These are phyloP conservation scores for Rhea pennata DNA, from an alignment of 2,113 vertebrate genomes.

Conservation along the genomic window DNA sequence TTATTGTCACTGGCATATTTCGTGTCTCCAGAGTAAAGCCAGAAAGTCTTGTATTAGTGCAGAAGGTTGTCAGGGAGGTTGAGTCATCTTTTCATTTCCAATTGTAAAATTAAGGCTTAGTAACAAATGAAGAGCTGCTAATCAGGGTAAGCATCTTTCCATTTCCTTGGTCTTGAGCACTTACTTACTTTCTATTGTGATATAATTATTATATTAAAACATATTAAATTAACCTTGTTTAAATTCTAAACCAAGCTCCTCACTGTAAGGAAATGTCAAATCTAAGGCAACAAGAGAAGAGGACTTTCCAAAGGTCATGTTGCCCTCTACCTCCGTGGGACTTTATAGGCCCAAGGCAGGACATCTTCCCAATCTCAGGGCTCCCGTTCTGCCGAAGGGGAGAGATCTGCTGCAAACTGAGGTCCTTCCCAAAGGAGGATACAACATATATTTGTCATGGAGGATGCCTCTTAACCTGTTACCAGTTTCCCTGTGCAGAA, in stretches of 20 bases:
- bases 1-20: neutral
- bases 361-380: neutral
- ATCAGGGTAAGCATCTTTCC: neutral
- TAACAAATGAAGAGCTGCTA: neutral
- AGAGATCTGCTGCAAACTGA: neutral
- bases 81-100: slow-evolving; percentile 30
- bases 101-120: neutral
- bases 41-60: neutral
- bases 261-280: neutral
- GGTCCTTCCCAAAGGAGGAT: neutral
- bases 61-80: neutral
- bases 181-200: accelerated
- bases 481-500: neutral
- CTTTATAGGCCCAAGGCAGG: neutral
- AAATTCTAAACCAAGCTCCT: neutral
- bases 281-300: neutral
- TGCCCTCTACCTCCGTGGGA: neutral
- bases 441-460: neutral
- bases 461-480: neutral
- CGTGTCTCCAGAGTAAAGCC: neutral
- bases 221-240: neutral
- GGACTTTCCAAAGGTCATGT: neutral
- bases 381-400: neutral
- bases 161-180: neutral
- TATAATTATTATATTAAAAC: neutral